Percentiles rank a stretch among this genome's conserved stretches.
Evolutionary conservation across 2,888 invertebrate genomes (phyloP).

Genomic region (Sphaerolaimus hirsutus): DNA sequence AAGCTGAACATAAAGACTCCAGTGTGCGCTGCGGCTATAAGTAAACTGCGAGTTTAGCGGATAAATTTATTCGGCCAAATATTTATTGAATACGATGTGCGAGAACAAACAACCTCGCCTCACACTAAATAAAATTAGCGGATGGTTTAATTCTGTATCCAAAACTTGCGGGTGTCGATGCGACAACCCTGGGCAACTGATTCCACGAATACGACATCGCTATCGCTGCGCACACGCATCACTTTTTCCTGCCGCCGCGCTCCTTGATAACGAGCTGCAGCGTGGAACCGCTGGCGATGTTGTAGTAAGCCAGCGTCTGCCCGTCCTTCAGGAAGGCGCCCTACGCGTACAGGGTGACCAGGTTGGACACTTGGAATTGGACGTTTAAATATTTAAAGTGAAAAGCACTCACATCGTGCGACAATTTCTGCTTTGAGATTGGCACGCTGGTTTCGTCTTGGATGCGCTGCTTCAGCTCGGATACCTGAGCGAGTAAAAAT

Average conservation of each 20-base stretch:
- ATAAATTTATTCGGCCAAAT: no score
- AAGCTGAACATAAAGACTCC: no score
- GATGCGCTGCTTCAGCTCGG: slow-evolving; percentile 60
- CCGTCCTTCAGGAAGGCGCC: slow-evolving; percentile 94
- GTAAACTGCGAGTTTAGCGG: no score
- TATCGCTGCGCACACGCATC: no score
- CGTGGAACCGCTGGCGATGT: slow-evolving; percentile 55
- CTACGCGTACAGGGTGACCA: slow-evolving; percentile 37
- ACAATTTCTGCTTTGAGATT: slow-evolving; percentile 82
- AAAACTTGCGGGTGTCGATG: no score
- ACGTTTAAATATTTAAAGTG: background rate
- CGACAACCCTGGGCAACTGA: no score
- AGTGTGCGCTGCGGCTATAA: no score
- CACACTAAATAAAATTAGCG: no score
- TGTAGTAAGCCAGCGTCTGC: slow-evolving; percentile 79
- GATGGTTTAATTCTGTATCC: no score
- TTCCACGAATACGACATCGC: no score
- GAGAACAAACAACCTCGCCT: no score
- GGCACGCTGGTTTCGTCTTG: slow-evolving; percentile 70
- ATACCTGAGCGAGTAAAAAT: slow-evolving; percentile 28
- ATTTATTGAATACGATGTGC: no score
- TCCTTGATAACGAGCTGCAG: slow-evolving; percentile 80
- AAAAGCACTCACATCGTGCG: slow-evolving; percentile 44
- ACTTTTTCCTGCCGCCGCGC: slow-evolving; percentile 88
- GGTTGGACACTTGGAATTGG: background rate